A percentile compares a stretch with the other conserved stretches of the same genome.
Conservation (phyloP, 2,888 invertebrate species). For the Chaitophorus viminalis region DNA sequence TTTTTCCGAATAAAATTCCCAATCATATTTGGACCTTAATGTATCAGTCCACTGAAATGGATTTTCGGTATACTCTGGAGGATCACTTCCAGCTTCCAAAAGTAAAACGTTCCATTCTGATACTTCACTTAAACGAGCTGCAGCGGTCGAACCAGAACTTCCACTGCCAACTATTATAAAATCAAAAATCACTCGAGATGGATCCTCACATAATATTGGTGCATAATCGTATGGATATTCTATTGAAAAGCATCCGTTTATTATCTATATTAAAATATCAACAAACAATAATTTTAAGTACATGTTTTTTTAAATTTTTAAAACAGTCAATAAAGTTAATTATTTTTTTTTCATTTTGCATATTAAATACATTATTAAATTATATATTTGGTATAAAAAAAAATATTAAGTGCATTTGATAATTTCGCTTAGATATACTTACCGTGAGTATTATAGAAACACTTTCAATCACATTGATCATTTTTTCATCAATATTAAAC, state of each 20-base stretch:
- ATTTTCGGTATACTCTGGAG: slow-evolving; percentile 36
- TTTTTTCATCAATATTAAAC: too few relatives aligned
- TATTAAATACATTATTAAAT: too few relatives aligned
- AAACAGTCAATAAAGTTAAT: too few relatives aligned
- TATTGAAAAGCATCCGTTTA: not conserved
- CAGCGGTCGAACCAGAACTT: slow-evolving; percentile 59
- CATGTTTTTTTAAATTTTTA: too few relatives aligned
- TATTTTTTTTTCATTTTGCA: too few relatives aligned
- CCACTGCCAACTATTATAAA: slow-evolving; percentile 62
- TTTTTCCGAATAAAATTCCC: slow-evolving; percentile 49
- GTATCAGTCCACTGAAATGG: slow-evolving; percentile 46
- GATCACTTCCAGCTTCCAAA: slow-evolving; percentile 61
- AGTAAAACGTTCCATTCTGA: slow-evolving; percentile 58
- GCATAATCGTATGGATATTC: slow-evolving; percentile 28
- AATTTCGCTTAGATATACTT: too few relatives aligned
- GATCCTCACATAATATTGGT: not conserved
- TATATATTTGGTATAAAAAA: too few relatives aligned
- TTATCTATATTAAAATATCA: not conserved
- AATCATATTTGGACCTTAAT: slow-evolving; percentile 54
- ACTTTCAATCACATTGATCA: too few relatives aligned
- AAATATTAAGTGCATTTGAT: too few relatives aligned
- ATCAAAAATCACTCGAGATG: slow-evolving; percentile 16
- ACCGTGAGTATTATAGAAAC: too few relatives aligned
- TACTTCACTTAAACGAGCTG: slow-evolving; percentile 62
- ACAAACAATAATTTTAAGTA: too few relatives aligned